Evolutionary conservation across 2,888 invertebrate species (phyloP), one percentile per base, ranked within the genome.

Genomic region (Apodemia arnacis): DNA sequence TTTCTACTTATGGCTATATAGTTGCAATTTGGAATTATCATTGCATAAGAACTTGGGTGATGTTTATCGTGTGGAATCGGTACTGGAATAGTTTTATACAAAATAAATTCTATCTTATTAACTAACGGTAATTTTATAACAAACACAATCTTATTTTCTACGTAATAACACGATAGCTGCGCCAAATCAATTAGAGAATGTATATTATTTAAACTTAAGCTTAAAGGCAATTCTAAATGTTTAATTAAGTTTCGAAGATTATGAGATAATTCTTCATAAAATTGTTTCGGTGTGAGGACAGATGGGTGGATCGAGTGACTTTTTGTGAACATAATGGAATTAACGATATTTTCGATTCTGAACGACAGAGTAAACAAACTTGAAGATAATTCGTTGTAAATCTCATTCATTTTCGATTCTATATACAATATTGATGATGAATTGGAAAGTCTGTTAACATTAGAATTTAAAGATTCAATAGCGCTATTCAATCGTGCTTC

Each of bases 221-320:
- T 21, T 21, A n/a, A 59, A 59, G 21, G 59, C 21, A 59, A 21
- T 6, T 59, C 59, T 8, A 21, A 13, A 21, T 73, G n/a, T n/a
- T 44, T 73, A 21, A 38, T 41, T 21, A 73, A 21, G 8, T 41
- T 41, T 21, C 21, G n/a, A 21, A 41, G n/a, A 41, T 73, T 73
- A 41, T 13, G 18, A 38, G 73, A 73, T 21, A 73, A 41, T 44
- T 73, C 73, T 21, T 73, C 73, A 24, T 73, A 44, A 0, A 73
- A 21, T 31, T 72, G 72, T 31, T 31, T 72, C 2, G 72, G 72
- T 13, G 72, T 72, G 1, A 72, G 24, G 11, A 72, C 34, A 27
- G 72, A 72, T 34, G 72, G 72, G 15, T 72, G 72, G 34, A 63
- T 72, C 3, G 72, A 34, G 31, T 72, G 38, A 31, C 72, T 72